Percentiles rank a stretch among this genome's conserved stretches.
These are phyloP conservation scores for Alaudala cheleensis DNA, from an alignment of 2,113 vertebrate genomes.

Conservation along the genomic window DNA sequence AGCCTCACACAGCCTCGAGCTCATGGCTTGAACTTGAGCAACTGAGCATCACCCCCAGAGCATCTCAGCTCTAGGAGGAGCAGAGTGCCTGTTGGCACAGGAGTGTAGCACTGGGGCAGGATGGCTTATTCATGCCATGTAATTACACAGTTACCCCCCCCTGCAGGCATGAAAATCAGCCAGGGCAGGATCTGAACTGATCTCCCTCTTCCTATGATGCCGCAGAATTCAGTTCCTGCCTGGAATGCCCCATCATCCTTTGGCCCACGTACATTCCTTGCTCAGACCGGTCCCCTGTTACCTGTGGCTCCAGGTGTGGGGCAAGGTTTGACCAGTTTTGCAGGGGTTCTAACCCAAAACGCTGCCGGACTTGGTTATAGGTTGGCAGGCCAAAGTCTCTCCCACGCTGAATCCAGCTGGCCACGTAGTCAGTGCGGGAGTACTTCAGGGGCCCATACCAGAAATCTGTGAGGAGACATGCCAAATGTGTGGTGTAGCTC, in stretches of 20 bases:
- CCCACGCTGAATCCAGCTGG: constrained; percentile 85
- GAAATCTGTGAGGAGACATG: constrained; percentile 77
- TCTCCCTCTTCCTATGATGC: fast-evolving
- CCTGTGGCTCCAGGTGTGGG: constrained; percentile 60
- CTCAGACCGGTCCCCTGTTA: not conserved
- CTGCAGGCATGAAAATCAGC: not conserved
- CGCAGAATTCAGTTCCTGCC: not conserved
- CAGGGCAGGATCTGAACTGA: not conserved
- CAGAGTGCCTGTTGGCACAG: fast-evolving
- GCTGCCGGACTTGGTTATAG: constrained; percentile 78
- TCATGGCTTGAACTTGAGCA: not conserved
- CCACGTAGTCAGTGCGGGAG: constrained; percentile 85
- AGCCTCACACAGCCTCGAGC: not conserved
- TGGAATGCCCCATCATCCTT: not conserved
- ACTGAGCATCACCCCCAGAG: not conserved
- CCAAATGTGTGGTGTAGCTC: not conserved
- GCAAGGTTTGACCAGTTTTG: constrained; percentile 79
- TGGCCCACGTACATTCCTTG: not conserved
- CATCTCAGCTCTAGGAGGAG: not conserved
- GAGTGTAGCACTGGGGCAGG: not conserved
- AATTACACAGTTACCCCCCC: not conserved
- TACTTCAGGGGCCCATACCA: constrained; percentile 90
- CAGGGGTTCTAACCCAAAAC: constrained; percentile 70
- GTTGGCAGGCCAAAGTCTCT: constrained; percentile 89
- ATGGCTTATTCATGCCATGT: not conserved